These are phyloP conservation scores for Halichoerus grypus DNA, from an alignment of 2,113 vertebrate species.

Conservation along the genomic window DNA sequence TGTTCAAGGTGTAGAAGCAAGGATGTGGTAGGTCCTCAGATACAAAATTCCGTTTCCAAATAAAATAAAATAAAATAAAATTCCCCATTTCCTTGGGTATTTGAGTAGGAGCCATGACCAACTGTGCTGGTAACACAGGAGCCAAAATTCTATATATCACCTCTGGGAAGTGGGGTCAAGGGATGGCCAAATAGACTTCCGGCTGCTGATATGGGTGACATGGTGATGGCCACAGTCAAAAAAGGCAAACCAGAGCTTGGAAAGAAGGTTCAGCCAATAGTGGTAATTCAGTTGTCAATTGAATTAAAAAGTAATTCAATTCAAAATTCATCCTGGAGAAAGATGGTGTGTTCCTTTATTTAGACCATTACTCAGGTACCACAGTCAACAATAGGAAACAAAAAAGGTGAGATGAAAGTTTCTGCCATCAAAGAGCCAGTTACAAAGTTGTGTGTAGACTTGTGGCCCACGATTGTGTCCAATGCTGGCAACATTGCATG, in stretches of 20 bases:
- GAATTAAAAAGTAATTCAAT: background rate
- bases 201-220: slow-evolving; percentile 90
- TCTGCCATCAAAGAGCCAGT: slow-evolving; percentile 93
- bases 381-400: slow-evolving; percentile 88
- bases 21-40: background rate
- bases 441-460: slow-evolving; percentile 91
- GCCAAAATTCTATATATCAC: slow-evolving; percentile 87
- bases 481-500: slow-evolving; percentile 92
- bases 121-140: background rate
- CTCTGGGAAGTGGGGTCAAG: slow-evolving; percentile 91
- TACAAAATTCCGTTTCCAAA: background rate
- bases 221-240: slow-evolving; percentile 93
- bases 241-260: slow-evolving; percentile 92
- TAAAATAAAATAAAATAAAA: background rate
- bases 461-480: slow-evolving; percentile 94
- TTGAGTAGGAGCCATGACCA: background rate
- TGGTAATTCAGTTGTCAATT: slow-evolving; percentile 89
- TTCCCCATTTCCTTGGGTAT: background rate
- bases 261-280: slow-evolving; percentile 93
- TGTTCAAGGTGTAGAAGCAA: background rate
- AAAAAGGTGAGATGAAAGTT: slow-evolving; percentile 94
- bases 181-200: slow-evolving; percentile 91
- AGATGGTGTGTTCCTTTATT: slow-evolving; percentile 93
- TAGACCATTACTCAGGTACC: slow-evolving; percentile 92
- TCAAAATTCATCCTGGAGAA: slow-evolving; percentile 92